Base-by-base conservation (phyloP, 2,888 invertebrate genomes). In the Cosmia trapezina region DNA sequence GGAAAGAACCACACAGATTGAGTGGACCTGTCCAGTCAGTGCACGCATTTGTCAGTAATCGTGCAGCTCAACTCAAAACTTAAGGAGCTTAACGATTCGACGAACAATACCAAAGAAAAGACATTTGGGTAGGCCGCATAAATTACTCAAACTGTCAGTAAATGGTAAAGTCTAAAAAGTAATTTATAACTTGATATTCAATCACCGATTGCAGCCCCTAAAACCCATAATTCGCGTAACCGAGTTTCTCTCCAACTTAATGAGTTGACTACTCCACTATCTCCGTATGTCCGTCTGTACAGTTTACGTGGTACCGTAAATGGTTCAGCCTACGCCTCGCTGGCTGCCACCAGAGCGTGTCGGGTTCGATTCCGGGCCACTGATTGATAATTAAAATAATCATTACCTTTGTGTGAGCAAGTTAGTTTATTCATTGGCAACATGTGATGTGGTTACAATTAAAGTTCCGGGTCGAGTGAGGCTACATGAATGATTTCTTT, bases 381-480 rank as follows among this genome's bases (percentile, higher is more conserved):
- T 83, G 81, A 84, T 85, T 86, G 81, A 73, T 87, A 89, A 90
- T 90, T 90, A 89, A 88, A 87, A 85, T 90, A 87, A 88, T 84
- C 67, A 80, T 83, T 77, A 75, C 59, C 64, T 66, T 68, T 63
- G 66, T 68, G 73, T 63, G 70, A 79, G 53, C 37, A 53, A 19
- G 56, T 22, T 37, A 1, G 22, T 53, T 81, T 73, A 67, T 70
- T 41, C n/a, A 33, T 37, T 69, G 19, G 59, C 6, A 28, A 22
- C 41, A 57, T 66, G 61, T 60, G 22, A 65, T 59, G 73, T 43
- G 65, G 65, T 57, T 19, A 12, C 19, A 45, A 49, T 41, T 19
- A 1, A 5, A n/a, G 41, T 71, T 72, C 71, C 59, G 57, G 72
- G 33, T 71, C 33, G 33, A 51, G 8, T 14, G 49, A 28, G 41